Percentiles rank a stretch among this genome's conserved stretches.
Conservation (phyloP, 2,113 vertebrate genomes). For the Nerophis lumbriciformis region DNA sequence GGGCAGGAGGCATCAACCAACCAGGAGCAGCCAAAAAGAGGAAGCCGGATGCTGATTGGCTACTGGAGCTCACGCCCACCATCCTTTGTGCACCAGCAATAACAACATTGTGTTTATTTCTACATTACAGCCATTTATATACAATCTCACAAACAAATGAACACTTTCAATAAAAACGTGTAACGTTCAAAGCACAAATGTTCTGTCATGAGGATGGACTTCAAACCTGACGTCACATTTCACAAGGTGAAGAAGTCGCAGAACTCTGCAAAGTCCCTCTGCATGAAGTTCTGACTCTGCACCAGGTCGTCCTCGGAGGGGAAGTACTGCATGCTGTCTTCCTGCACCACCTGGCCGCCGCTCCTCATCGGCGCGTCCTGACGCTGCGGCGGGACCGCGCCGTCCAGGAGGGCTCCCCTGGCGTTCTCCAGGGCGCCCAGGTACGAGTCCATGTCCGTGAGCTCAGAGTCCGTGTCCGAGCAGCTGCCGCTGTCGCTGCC, state of each 20-base stretch:
- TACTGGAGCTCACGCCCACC: slow-evolving; percentile 56
- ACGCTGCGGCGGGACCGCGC: slow-evolving; percentile 32
- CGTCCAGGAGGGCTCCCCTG: slow-evolving; percentile 77
- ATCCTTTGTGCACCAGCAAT: slow-evolving; percentile 43
- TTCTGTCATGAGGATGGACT: too few species aligned
- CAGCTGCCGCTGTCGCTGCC: slow-evolving; percentile 76
- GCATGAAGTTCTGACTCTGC: slow-evolving; percentile 84
- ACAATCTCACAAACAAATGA: too few species aligned
- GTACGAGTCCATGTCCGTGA: slow-evolving; percentile 84
- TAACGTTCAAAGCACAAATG: too few species aligned
- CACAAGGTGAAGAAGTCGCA: slow-evolving; percentile 69
- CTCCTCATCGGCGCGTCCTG: slow-evolving; percentile 11
- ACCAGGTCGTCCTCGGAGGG: slow-evolving; percentile 82
- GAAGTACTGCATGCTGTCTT: slow-evolving; percentile 83
- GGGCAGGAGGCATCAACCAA: slow-evolving; percentile 37
- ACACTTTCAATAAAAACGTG: too few species aligned
- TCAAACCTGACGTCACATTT: background rate
- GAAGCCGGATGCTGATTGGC: slow-evolving; percentile 58
- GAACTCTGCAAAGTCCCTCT: slow-evolving; percentile 82
- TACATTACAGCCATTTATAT: too few species aligned
- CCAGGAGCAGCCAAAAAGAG: slow-evolving; percentile 14
- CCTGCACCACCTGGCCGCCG: slow-evolving; percentile 39
- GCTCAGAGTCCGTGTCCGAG: slow-evolving; percentile 79
- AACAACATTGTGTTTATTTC: slow-evolving; percentile 15
- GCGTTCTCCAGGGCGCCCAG: slow-evolving; percentile 82